These are phyloP conservation scores for Caprella mutica DNA, from an alignment of 2,888 invertebrate species.

Conservation along the genomic window DNA sequence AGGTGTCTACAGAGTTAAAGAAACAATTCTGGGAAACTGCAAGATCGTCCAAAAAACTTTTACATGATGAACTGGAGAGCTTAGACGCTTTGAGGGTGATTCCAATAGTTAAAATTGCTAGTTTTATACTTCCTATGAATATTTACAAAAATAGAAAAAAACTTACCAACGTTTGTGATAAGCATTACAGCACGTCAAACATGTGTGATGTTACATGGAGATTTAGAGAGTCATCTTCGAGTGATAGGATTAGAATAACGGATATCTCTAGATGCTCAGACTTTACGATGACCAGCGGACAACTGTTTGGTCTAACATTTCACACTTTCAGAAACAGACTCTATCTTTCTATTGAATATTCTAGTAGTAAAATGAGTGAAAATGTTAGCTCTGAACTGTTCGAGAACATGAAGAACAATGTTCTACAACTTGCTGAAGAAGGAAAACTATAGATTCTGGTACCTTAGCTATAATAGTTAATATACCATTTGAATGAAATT, in stretches of 20 bases:
- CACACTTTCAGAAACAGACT: slow-evolving; percentile 27
- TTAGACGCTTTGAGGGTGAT: slow-evolving; percentile 6
- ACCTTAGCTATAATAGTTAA: no score
- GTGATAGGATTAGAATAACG: slow-evolving; percentile 16
- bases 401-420: no score
- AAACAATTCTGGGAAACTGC: slow-evolving; percentile 18
- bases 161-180: slow-evolving; percentile 18
- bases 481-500: no score
- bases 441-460: no score
- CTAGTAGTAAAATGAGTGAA: slow-evolving; percentile 23
- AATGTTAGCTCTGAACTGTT: slow-evolving; percentile 15
- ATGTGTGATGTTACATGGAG: slow-evolving; percentile 26
- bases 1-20: not conserved
- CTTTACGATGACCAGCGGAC: slow-evolving; percentile 15
- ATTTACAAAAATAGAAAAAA: slow-evolving; percentile 13
- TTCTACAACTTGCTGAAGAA: no score
- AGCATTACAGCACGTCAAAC: slow-evolving; percentile 27
- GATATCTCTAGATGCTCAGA: slow-evolving; percentile 17
- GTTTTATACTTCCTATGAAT: slow-evolving; percentile 21
- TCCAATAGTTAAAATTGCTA: slow-evolving; percentile 6
- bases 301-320: slow-evolving; percentile 21
- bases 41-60: not conserved
- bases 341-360: slow-evolving; percentile 25
- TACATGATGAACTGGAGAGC: not conserved
- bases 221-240: slow-evolving; percentile 9